Conservation (phyloP, 2,888 invertebrate species). For the Myopa tessellatipennis region DNA sequence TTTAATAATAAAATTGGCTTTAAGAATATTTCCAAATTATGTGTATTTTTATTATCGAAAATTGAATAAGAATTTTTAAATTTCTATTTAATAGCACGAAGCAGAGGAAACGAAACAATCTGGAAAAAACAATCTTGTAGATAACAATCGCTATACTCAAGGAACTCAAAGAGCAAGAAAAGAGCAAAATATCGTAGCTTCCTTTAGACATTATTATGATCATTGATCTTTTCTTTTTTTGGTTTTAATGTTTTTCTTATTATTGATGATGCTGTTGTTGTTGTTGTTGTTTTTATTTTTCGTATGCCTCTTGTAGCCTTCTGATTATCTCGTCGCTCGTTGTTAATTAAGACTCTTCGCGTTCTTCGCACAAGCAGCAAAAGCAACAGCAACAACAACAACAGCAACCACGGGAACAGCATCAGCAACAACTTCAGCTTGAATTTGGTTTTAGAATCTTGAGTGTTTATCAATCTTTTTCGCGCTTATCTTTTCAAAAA, state of each 20-base stretch:
- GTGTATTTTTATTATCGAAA: background rate
- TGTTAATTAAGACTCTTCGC: constrained; percentile 40
- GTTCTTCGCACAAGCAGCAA: constrained; percentile 42
- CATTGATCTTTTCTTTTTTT: constrained; percentile 24
- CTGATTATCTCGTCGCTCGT: constrained; percentile 31
- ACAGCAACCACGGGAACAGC: background rate
- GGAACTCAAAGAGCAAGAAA: constrained; percentile 22
- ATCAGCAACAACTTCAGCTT: constrained; percentile 32
- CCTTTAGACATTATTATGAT: constrained; percentile 21
- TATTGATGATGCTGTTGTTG: constrained; percentile 10
- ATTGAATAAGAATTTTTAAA: background rate
- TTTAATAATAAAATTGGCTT: too few species aligned
- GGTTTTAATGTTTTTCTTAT: background rate
- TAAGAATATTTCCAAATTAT: too few species aligned
- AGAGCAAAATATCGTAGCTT: constrained; percentile 8
- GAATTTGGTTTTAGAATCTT: constrained; percentile 49
- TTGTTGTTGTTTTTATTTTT: constrained; percentile 11
- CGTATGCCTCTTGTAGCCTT: constrained; percentile 26
- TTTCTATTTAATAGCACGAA: constrained; percentile 4
- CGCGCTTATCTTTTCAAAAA: constrained; percentile 61
- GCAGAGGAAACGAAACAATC: background rate
- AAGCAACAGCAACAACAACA: background rate
- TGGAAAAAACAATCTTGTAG: constrained; percentile 18
- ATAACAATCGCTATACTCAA: constrained; percentile 35
- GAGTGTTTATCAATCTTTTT: constrained; percentile 59